phyloP scores from a whole-genome alignment of 1,140 invertebrate genomes.

The Dryas iulia region DNA sequence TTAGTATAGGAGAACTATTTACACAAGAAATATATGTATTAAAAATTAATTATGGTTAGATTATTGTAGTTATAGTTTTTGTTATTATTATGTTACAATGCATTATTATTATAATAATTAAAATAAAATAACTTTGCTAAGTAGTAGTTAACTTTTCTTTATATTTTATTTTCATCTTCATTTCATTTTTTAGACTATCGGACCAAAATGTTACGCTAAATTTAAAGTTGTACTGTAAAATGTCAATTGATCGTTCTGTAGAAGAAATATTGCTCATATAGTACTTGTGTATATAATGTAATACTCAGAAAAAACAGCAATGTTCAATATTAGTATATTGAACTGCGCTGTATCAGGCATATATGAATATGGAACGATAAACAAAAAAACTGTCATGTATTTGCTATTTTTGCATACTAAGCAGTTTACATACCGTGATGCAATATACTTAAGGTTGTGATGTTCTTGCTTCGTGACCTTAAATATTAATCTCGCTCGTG shows the following conservation, averaged over 20 bases:
- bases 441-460: not conserved
- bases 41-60: not conserved
- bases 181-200: too few relatives aligned
- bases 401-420: not conserved
- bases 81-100: too few relatives aligned
- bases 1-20: not conserved
- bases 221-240: too few relatives aligned
- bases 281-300: not conserved
- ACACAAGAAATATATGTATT: not conserved
- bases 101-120: too few relatives aligned
- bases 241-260: too few relatives aligned
- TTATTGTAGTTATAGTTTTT: too few relatives aligned
- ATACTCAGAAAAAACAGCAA: not conserved
- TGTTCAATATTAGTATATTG: not conserved
- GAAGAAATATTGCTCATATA: too few relatives aligned
- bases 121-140: too few relatives aligned
- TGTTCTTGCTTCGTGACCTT: not conserved
- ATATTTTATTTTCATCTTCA: too few relatives aligned
- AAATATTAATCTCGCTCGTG: not conserved
- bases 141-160: too few relatives aligned
- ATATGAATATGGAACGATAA: not conserved
- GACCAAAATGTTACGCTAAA: too few relatives aligned
- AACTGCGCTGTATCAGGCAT: not conserved
- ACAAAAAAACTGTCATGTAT: conserved; percentile 3
- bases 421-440: not conserved